Percentiles rank a stretch among this genome's conserved stretches.
Evolutionary conservation across 2,113 vertebrate species (phyloP).

Genomic region (Pelecanoides urinatrix): DNA sequence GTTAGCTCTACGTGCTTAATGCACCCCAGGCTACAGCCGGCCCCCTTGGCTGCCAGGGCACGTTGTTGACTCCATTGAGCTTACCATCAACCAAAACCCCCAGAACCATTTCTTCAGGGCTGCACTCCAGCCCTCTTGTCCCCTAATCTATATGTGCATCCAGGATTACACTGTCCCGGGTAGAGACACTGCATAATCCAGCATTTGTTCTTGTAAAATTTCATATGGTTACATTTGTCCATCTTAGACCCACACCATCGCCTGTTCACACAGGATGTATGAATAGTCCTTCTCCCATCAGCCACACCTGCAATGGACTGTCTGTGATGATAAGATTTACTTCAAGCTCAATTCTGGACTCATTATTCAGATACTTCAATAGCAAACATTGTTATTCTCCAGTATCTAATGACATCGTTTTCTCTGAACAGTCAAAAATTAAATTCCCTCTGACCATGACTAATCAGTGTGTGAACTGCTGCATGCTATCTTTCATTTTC

Average conservation of each 20-base stretch:
- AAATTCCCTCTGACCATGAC: not conserved
- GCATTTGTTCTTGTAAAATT: not conserved
- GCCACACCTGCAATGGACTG: not conserved
- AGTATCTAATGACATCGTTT: not conserved
- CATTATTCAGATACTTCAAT: not conserved
- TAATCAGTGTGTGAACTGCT: not conserved
- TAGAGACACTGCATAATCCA: not conserved
- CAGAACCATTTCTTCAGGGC: not conserved
- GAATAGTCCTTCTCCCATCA: not conserved
- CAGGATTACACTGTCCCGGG: not conserved
- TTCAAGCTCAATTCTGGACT: not conserved
- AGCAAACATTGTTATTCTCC: not conserved
- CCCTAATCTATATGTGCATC: not conserved
- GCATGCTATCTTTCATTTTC: not conserved
- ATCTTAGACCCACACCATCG: rapidly evolving
- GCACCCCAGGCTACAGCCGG: not conserved
- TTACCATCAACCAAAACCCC: not conserved
- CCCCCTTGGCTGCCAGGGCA: not conserved
- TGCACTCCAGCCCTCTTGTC: not conserved
- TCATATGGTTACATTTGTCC: not conserved
- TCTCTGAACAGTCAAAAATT: not conserved
- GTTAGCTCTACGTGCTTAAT: not conserved
- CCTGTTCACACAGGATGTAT: not conserved
- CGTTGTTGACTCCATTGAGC: not conserved
- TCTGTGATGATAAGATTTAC: not conserved